These are phyloP conservation scores for Poecilia gillii DNA, from an alignment of 2,797 vertebrate species.

Conservation along the genomic window DNA sequence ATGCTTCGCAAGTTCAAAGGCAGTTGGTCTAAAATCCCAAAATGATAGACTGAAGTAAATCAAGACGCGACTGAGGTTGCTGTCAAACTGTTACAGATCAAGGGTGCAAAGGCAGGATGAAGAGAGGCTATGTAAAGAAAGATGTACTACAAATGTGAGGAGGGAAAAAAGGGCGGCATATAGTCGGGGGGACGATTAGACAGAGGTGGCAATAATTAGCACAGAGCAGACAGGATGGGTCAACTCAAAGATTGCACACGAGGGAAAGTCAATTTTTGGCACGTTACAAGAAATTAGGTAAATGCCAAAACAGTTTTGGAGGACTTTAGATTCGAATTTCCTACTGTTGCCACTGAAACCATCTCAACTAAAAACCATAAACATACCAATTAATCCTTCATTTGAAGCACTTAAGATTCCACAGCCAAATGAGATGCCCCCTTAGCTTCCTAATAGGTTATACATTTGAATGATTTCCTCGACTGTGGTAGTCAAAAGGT, in stretches of 20 bases:
- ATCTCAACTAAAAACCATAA: neutral
- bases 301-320: neutral
- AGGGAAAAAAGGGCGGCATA: neutral
- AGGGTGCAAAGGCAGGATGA: neutral
- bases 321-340: neutral
- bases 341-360: neutral
- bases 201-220: conserved; percentile 3
- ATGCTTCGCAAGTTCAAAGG: neutral
- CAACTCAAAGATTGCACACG: neutral
- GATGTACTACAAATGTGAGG: neutral
- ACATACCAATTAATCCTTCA: neutral
- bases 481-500: neutral
- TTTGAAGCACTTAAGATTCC: neutral
- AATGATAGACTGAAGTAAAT: neutral
- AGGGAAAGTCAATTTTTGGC: neutral
- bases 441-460: neutral
- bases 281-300: neutral
- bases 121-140: neutral
- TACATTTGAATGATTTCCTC: neutral
- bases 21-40: neutral
- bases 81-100: neutral
- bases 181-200: neutral
- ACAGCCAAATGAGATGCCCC: neutral
- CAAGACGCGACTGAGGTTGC: neutral
- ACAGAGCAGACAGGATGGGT: neutral